These are phyloP conservation scores for Mustela lutreola DNA, from an alignment of 2,113 vertebrate genomes.

Conservation along the genomic window DNA sequence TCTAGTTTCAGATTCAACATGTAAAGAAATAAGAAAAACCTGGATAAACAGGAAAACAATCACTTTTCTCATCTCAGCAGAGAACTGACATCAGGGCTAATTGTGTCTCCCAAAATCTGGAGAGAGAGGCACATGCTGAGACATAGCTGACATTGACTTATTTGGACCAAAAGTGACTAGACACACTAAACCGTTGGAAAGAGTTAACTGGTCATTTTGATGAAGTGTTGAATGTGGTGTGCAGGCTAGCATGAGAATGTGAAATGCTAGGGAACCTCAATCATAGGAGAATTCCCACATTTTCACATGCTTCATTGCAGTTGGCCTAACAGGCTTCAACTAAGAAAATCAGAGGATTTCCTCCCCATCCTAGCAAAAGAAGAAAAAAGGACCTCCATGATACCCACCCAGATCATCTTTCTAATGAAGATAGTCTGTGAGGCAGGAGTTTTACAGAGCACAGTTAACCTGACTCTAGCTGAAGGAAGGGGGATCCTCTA, in stretches of 20 bases:
- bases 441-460: neutral
- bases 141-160: neutral
- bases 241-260: neutral
- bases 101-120: neutral
- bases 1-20: neutral
- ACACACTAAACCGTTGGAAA: neutral
- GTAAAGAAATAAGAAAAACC: neutral
- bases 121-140: neutral
- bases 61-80: neutral
- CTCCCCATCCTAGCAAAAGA: neutral
- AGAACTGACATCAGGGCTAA: neutral
- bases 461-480: neutral
- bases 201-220: neutral
- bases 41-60: neutral
- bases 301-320: neutral
- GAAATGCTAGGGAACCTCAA: neutral
- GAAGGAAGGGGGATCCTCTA: neutral
- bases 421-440: neutral
- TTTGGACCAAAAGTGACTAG: neutral
- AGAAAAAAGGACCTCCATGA: neutral
- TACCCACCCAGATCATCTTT: neutral
- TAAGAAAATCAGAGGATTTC: neutral
- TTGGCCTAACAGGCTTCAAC: neutral
- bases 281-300: neutral
- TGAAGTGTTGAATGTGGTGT: neutral